Base-by-base conservation (phyloP, 2,888 invertebrate genomes). In the Choristoneura rosaceana region DNA sequence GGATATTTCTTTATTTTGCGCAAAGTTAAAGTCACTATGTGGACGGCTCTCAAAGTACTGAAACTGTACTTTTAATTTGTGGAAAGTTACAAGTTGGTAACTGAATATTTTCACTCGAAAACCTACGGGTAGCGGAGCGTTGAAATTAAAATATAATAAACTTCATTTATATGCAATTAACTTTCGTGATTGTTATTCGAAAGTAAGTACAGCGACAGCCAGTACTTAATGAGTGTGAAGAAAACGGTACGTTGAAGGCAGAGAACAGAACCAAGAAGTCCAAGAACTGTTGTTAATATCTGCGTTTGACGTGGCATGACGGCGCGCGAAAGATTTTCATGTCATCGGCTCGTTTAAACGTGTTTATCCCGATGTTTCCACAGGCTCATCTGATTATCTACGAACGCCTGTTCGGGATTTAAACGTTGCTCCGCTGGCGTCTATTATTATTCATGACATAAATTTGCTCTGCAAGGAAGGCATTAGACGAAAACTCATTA, bases 401-500 rank as follows among this genome's bases (percentile, higher is more conserved):
- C 81, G 83, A 88, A 88, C 91, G 90, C 89, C 87, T 88, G 85
- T 85, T 84, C 81, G 84, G 87, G 91, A 91, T 92, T 92, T 91
- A 89, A 91, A 90, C 90, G 90, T 84, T 89, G 85, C 86, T 88
- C 87, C 86, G 87, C 90, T 87, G 89, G 82, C 89, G 80, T 87
- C 88, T 90, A 90, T 92, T 92, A 92, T 92, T 92, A 92, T 93
- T 93, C 93, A 93, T 92, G 92, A 91, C 92, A 91, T 91, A 92
- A 93, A 93, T 93, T 92, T 91, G 89, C 88, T 87, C 85, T 80
- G 87, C 88, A 87, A 87, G 89, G 90, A 88, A 90, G 90, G 91
- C 89, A 91, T 92, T 93, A 92, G 90, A 88, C 88, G 92, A 91
- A 93, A 93, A 93, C 93, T 93, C 93, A 94, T 93, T 94, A 93